phyloP scores from a whole-genome alignment of 92 coral and sea anemone species.

The Zoanthus sansibaricus region DNA sequence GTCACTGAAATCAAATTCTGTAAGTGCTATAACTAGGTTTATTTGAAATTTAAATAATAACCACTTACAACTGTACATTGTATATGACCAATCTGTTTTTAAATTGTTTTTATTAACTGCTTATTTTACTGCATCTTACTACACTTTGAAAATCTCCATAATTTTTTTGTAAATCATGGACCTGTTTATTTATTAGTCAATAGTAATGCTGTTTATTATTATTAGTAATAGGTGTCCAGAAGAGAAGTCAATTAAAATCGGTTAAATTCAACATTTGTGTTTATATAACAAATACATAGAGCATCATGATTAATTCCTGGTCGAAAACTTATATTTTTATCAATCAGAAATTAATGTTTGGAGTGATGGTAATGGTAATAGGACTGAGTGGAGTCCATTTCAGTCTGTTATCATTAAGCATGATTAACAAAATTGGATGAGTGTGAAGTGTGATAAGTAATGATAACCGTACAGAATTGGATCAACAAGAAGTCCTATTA shows the following conservation, averaged over 20 bases:
- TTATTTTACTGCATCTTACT: conserved; percentile 5
- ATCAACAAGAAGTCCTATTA: neutral
- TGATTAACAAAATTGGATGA: too few species aligned
- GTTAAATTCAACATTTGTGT: neutral
- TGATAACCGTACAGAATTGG: neutral
- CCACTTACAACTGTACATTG: neutral
- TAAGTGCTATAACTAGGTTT: neutral
- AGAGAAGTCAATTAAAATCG: neutral
- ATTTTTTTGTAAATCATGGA: neutral
- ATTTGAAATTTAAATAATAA: neutral
- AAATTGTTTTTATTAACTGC: neutral
- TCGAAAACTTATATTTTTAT: neutral
- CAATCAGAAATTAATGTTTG: neutral
- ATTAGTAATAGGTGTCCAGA: neutral
- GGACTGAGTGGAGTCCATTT: too few species aligned
- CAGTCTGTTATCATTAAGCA: neutral
- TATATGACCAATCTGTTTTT: conserved; percentile 5
- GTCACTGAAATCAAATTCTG: conserved; percentile 31
- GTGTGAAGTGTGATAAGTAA: neutral
- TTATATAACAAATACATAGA: neutral
- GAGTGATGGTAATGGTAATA: neutral
- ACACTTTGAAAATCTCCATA: neutral
- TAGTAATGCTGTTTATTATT: neutral
- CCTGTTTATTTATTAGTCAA: neutral
- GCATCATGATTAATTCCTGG: neutral